Base-by-base conservation (phyloP, 2,113 vertebrate species). In the Salvator merianae region DNA sequence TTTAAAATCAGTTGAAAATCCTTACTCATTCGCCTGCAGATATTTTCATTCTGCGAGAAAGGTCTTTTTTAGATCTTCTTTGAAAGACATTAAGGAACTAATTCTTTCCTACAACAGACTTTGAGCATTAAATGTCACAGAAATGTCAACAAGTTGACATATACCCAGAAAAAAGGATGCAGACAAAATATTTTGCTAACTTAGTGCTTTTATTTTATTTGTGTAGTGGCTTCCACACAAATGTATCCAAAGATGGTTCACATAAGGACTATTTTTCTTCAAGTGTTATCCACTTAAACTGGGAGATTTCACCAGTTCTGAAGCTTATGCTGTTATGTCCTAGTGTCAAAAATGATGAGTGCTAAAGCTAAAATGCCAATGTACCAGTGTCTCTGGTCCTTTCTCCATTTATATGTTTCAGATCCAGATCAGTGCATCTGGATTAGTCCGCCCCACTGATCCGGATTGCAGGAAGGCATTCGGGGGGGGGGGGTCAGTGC, bases 61-160 rank as follows among this genome's bases (percentile, higher is more conserved):
- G 20, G 47, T 53, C 26, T 77, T 70, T 20, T 38, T 16, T 1
- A 2, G 26, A 50, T 81, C 88, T 16, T 36, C 0, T 81, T 85
- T 89, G 53, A 77, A 86, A 81, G 34, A 40, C 47, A 59, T 77
- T 82, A 87, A 2, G n/a, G 59, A 77, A 68, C 63, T 71, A 59
- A 50, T 72, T 79, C 40, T 84, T 84, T 72, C 38, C 55, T 79
- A 34, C 55, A 79, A 63, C 78, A 79, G 69, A 71, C 55, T 79
- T 63, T 72, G 73, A 72, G 32, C 68, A 50, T 65, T 71, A 79
- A 84, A 79, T 79, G 76, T 73, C 80, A 79, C 40, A 84, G 24
- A 47, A 40, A 73, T 82, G 36, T 38, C 81, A 82, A 34, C 10
- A 79, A 63, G n/a, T 24, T 26, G n/a, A n/a, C 77, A 84, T 47